These are phyloP conservation scores for Paedocypris micromegethes DNA, from an alignment of 2,797 vertebrate genomes.

Conservation along the genomic window DNA sequence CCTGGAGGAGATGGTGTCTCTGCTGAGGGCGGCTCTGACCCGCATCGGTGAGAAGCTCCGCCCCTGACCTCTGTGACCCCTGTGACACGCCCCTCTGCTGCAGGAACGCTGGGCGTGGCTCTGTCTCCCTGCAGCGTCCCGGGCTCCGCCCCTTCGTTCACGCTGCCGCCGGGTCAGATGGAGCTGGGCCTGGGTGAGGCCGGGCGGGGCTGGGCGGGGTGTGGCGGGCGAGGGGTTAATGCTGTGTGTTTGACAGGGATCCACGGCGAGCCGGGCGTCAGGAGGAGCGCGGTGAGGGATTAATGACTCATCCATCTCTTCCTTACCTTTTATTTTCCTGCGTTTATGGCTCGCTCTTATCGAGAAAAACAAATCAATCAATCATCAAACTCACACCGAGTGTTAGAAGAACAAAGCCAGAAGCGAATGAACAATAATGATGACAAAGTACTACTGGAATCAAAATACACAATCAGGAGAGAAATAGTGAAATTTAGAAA, in stretches of 20 bases:
- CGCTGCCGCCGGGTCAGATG: constrained; percentile 78
- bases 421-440: no score
- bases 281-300: constrained; percentile 77
- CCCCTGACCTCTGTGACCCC: background rate
- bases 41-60: constrained; percentile 65
- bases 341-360: no score
- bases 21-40: constrained; percentile 58
- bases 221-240: no score
- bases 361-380: no score
- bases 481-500: no score
- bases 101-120: constrained; percentile 88
- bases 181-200: constrained; percentile 86
- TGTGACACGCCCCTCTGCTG: no score
- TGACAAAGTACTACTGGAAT: no score
- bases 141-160: constrained; percentile 80
- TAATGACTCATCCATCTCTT: background rate
- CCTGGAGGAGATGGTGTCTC: constrained; percentile 72
- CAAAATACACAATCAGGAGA: no score
- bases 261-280: constrained; percentile 87
- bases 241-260: constrained; percentile 71
- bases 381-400: no score
- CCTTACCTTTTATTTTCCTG: no score
- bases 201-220: no score
- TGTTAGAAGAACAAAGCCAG: no score
- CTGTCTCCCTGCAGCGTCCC: constrained; percentile 89